Percentiles rank a stretch among this genome's conserved stretches.
phyloP scores from a whole-genome alignment of 2,797 vertebrate species.

The Apodemus agrarius region DNA sequence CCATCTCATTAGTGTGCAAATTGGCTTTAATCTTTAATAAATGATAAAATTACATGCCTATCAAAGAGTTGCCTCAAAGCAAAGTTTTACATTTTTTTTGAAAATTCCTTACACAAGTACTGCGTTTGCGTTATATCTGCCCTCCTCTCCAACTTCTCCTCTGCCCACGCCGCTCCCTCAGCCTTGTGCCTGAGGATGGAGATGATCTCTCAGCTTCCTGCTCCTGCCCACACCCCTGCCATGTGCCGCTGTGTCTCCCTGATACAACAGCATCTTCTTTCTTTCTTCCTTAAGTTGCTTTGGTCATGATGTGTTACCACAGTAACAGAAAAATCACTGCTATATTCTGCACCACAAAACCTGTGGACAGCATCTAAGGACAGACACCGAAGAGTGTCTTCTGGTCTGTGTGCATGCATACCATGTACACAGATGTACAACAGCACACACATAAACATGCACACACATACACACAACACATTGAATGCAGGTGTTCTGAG shows the following conservation, averaged over 20 bases:
- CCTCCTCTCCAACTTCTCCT: not conserved
- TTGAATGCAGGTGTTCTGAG: not conserved
- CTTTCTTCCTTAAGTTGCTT: not conserved
- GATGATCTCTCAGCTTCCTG: not conserved
- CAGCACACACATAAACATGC: not conserved
- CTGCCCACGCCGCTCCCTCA: not conserved
- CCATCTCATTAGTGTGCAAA: not conserved
- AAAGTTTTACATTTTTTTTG: not conserved
- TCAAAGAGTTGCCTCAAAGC: not conserved
- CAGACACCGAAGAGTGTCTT: not conserved
- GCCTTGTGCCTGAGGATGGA: not conserved
- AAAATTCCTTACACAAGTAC: not conserved
- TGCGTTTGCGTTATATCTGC: not conserved
- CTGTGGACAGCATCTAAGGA: not conserved
- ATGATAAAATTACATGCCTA: not conserved
- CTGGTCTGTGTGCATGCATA: not conserved
- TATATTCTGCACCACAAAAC: not conserved
- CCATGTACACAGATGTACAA: not conserved
- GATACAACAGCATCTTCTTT: not conserved
- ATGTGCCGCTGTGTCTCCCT: not conserved
- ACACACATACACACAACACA: not conserved
- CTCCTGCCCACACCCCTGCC: not conserved
- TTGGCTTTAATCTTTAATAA: not conserved
- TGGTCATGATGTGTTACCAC: not conserved
- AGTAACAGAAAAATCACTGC: not conserved